Evolutionary conservation across 2,113 vertebrate species (phyloP), one percentile per base, ranked within the genome.

Genomic region (Madoqua kirkii): DNA sequence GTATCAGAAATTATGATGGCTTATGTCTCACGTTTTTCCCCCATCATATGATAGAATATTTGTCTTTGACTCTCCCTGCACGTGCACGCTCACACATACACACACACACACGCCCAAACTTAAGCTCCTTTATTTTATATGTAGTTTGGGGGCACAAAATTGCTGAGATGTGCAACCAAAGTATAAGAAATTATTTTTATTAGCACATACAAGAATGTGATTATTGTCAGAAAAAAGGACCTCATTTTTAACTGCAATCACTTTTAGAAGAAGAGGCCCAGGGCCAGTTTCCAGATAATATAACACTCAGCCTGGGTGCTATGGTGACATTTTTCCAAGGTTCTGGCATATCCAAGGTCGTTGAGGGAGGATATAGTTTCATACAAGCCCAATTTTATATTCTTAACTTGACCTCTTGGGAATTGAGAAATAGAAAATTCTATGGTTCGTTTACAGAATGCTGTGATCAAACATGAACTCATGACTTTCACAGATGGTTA

Each of bases 381-480:
- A 76, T 81, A 54, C 48, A 91, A 88, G 21, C 17, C 12, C 93
- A 91, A 54, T 89, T 97, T 74, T 82, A 50, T 91, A 54, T 86
- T 92, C 67, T 82, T 95, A 52, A 87, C 74, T 67, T 87, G n/a
- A 14, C 52, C n/a, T 71, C 54, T 64, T 94, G 52, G 54, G 45
- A 76, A 85, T 13, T 89, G 86, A 89, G 50, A 96, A 91, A n/a
- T 74, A 88, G 14, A 27, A n/a, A 81, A 74, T 92, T 54, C 31
- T 93, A 2, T 62, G 88, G 64, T 76, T 96, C 59, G 55, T 91
- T 91, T 93, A 93, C 89, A 82, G 81, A 92, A 88, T 60, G 57
- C 48, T 85, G 29, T 48, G 64, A 91, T 93, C 78, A 89, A 36
- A 86, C 57, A 21, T 74, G 76, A 95, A 92, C 74, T 27, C 45